Evolutionary conservation across 1,140 invertebrate species (phyloP).

Genomic region (Ceratoteleas bidentatus): DNA sequence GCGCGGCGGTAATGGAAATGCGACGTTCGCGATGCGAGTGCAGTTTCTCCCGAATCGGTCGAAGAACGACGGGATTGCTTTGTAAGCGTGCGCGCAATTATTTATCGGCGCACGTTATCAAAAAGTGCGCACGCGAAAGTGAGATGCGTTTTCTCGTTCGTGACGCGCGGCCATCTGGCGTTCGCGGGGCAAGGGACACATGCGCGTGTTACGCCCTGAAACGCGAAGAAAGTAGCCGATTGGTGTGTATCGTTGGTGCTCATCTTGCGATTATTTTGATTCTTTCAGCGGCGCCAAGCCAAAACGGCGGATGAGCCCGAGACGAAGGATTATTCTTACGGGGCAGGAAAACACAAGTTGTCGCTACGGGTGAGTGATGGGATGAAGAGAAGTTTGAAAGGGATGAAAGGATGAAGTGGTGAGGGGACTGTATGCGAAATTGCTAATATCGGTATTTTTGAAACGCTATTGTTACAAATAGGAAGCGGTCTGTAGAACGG

Average conservation of each 20-base stretch:
- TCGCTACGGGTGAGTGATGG: constrained; percentile 37
- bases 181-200: constrained; percentile 4
- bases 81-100: constrained; percentile 28
- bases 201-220: constrained; percentile 75
- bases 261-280: constrained; percentile 52
- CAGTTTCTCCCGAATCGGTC: constrained; percentile 35
- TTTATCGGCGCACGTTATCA: constrained; percentile 40
- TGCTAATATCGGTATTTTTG: no score
- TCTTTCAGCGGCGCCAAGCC: constrained; percentile 74
- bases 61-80: constrained; percentile 39
- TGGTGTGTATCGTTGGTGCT: constrained; percentile 32
- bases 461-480: no score
- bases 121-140: constrained; percentile 58
- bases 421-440: no score
- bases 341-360: constrained; percentile 73
- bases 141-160: constrained; percentile 66
- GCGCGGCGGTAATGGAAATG: not conserved
- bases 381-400: no score
- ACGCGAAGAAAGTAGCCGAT: constrained; percentile 73
- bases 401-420: no score
- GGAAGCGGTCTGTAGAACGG: no score
- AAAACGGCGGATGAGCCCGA: constrained; percentile 74
- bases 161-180: constrained; percentile 32
- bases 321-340: constrained; percentile 73
- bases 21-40: constrained; percentile 5